Conservation (phyloP, 2,797 vertebrate genomes). For the Pithecia hirsuta region DNA sequence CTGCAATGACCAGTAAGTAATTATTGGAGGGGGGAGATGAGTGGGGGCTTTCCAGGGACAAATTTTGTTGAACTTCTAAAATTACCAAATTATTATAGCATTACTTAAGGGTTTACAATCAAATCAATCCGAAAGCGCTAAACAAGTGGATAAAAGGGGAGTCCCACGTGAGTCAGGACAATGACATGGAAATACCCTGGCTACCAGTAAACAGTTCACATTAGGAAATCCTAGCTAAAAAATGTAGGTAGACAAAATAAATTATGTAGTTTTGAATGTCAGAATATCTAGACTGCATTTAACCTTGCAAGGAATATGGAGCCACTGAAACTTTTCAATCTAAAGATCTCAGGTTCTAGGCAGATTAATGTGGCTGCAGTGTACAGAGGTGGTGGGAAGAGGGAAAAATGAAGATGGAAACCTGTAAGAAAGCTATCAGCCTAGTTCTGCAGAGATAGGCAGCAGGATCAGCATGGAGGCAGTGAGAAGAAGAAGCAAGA, state of each 20-base stretch:
- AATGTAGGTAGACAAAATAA: neutral
- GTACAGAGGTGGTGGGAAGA: neutral
- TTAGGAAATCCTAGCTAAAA: neutral
- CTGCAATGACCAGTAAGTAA: neutral
- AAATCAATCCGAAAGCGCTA: too few species aligned
- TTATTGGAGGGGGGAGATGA: rapidly evolving
- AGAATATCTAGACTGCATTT: neutral
- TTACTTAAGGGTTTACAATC: too few species aligned
- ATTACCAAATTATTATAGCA: too few species aligned
- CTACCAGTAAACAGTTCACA: neutral
- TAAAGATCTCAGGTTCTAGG: neutral
- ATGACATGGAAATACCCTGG: neutral
- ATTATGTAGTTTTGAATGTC: neutral
- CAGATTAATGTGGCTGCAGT: neutral
- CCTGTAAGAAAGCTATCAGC: neutral
- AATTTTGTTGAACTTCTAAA: too few species aligned
- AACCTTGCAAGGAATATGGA: neutral
- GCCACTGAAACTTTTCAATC: neutral
- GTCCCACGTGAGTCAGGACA: neutral
- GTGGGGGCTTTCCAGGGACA: too few species aligned
- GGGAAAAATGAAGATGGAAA: neutral
- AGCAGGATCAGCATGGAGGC: neutral
- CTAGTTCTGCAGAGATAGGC: neutral
- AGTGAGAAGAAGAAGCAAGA: neutral
- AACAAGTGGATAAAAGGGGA: neutral